Base-by-base conservation (phyloP, 2,888 invertebrate species). In the Volucella inflata region DNA sequence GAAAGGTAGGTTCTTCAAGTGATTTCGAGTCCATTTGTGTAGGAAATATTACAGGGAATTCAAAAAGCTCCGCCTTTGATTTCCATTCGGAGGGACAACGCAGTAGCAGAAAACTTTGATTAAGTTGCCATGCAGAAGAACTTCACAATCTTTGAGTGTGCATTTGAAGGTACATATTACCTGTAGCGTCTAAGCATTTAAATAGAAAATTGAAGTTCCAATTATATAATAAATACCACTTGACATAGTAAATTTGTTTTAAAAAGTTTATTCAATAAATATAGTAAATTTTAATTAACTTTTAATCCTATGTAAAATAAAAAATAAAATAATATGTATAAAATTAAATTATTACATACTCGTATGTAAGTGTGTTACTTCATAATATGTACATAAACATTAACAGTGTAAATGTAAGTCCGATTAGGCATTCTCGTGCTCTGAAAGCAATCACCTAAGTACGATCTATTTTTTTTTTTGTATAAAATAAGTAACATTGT, bases 191-290 rank as follows among this genome's bases (percentile, higher is more conserved):
- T 30, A 30, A 30, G 30, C 17, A 57, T 14, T 57, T 12, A 11
- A 57, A 59, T 17, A 30, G 11, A 30, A 21, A 62, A n/a, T 62
- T 30, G 21, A 6, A 6, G 30, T 30, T 30, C 4, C 6, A 30
- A 21, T 21, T 21, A 1, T n/a, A n/a, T n/a, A n/a, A n/a, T 21
- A 38, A 48, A 30, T 38, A 36, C 50, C 2, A 48, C n/a, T 8
- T 8, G 1, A 17, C 12, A 17, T 36, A 12, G 14, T 44, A 10
- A 30, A n/a, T 55, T 59, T 67, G 65, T 76, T 76, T 76, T 12
- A 71, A 30, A 30, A 30, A 57, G 81, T 85, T 85, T 85, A 81
- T 85, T 85, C 75, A 85, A 85, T 85, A 85, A 85, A 85, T 85
- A 85, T 75, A 42, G 70, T 84, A 59, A 65, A 80, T 76, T 85